Base-by-base conservation (phyloP, 1,140 invertebrate species). In the Orchesella cincta region DNA sequence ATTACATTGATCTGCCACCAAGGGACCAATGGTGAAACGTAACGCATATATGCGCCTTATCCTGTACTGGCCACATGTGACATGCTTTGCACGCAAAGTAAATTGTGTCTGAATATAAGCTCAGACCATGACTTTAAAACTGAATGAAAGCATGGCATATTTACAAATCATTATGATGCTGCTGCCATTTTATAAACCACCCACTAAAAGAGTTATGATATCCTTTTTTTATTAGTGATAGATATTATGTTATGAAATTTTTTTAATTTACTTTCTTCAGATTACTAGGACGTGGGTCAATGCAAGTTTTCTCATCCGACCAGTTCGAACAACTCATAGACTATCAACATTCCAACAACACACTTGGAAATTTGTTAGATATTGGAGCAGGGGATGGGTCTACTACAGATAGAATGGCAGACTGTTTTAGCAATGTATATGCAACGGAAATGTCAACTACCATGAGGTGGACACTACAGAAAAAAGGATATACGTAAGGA, bases 361-460 rank as follows among this genome's bases (percentile, higher is more conserved):
- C 83, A 46, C 78, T 79, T 33, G 80, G 84, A 84, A 87, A 75
- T 12, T 80, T 97, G 46, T 86, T 97, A 71, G 95, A 97, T 87
- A 86, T 97, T 51, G 95, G 95, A 52, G 95, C 96, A 12, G 96
- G 96, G 0, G 95, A 98, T 87, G 96, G 96, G 3, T 90, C 90
- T 78, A 93, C 95, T 1, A 97, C 95, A 29, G 86, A 90, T 23
- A 88, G 91, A 71, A 90, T 97, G 82, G 85, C 88, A 33, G 85
- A 86, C 78, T 90, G 93, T 77, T 95, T 93, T 85, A 82, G 87
- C 23, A 85, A 88, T 26, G 89, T 93, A 31, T 93, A 92, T 84
- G 93, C 91, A 54, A 97, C 96, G 0, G 96, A 98, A 86, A 91
- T 95, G 79, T 96, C 94, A 0, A 84, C 86, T 0, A 90, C 92